Conservation (phyloP, 2,113 vertebrate genomes). For the Hyaena hyaena region DNA sequence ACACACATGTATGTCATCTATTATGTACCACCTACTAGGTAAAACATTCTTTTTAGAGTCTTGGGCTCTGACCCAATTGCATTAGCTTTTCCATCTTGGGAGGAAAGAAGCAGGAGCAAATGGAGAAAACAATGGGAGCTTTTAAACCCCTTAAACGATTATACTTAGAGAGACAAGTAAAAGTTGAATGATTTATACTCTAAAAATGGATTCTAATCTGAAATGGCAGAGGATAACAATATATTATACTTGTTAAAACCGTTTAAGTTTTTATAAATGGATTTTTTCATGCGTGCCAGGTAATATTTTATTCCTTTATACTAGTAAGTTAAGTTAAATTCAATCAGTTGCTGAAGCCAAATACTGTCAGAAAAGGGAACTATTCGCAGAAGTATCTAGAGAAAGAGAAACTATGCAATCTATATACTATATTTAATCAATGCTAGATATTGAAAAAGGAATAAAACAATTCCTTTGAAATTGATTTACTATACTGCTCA, state of each 20-base stretch:
- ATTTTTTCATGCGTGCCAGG: neutral
- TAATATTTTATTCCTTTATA: conserved; percentile 13
- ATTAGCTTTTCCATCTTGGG: neutral
- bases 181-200: conserved; percentile 24
- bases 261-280: conserved; percentile 52
- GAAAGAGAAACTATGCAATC: neutral
- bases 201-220: conserved; percentile 14
- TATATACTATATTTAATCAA: neutral
- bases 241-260: conserved; percentile 16
- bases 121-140: neutral
- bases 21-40: neutral
- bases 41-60: neutral
- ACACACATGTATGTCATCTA: neutral
- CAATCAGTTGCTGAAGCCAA: neutral
- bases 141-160: conserved; percentile 18
- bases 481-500: neutral
- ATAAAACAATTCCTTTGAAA: neutral
- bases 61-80: neutral
- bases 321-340: conserved; percentile 39
- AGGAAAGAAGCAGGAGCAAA: neutral
- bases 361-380: neutral
- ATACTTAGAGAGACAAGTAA: neutral
- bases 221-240: conserved; percentile 33
- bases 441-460: neutral
- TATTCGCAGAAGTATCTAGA: neutral